Conservation (phyloP, 2,113 vertebrate species). For the Neofelis nebulosa region DNA sequence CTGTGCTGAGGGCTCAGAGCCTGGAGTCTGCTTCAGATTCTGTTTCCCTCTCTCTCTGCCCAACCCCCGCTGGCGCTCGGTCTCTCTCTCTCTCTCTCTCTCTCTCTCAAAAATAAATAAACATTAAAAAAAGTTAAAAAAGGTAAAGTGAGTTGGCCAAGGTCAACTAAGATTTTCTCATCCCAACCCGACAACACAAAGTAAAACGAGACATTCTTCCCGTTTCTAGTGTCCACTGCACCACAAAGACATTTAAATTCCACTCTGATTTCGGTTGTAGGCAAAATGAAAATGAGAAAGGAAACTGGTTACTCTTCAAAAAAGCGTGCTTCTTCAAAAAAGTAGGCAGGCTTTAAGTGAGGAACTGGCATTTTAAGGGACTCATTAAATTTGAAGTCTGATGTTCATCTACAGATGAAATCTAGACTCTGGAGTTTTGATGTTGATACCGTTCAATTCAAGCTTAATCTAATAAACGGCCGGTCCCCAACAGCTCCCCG, state of each 20-base stretch:
- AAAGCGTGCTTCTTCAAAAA: background rate
- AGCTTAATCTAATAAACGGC: background rate
- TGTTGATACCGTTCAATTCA: background rate
- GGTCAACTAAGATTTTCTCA: background rate
- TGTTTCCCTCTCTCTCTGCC: too few species aligned
- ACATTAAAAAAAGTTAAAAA: background rate
- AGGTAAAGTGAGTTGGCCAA: background rate
- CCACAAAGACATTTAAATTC: conserved; percentile 27
- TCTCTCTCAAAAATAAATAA: too few species aligned
- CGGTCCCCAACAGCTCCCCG: too few species aligned
- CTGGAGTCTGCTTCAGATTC: too few species aligned
- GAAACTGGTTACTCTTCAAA: background rate
- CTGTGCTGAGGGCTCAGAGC: too few species aligned
- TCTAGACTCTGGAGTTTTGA: background rate
- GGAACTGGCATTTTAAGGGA: conserved; percentile 1
- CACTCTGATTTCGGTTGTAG: background rate
- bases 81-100: too few species aligned
- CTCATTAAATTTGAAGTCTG: conserved; percentile 39
- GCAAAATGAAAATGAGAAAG: conserved; percentile 11
- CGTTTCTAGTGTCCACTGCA: background rate
- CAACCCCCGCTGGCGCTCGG: too few species aligned
- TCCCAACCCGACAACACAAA: background rate
- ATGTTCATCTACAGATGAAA: conserved; percentile 2
- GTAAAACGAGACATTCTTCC: background rate
- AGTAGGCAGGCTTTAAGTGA: background rate